phyloP scores from a whole-genome alignment of 2,888 invertebrate species.

The Ariolimax columbianus region DNA sequence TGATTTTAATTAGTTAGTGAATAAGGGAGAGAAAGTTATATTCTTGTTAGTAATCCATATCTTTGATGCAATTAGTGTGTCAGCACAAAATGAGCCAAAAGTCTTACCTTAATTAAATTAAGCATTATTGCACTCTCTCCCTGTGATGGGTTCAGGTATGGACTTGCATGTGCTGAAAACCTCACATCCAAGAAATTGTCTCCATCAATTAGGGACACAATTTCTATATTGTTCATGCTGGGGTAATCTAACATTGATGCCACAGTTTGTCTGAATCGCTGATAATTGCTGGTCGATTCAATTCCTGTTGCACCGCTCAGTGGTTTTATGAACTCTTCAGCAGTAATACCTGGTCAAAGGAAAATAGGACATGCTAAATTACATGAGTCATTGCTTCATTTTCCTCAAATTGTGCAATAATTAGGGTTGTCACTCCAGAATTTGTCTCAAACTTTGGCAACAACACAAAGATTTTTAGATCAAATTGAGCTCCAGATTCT shows the following conservation, averaged over 20 bases:
- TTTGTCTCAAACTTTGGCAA: too few species aligned
- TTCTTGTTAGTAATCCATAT: too few species aligned
- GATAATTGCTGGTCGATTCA: conserved; percentile 80
- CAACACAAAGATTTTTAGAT: too few species aligned
- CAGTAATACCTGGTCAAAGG: conserved; percentile 86
- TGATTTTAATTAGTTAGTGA: too few species aligned
- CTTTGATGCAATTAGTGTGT: too few species aligned
- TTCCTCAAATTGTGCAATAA: too few species aligned
- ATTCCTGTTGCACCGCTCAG: conserved; percentile 21
- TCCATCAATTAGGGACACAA: conserved; percentile 95
- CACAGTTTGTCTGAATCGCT: conserved; percentile 93
- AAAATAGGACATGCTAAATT: neutral
- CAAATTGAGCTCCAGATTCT: too few species aligned
- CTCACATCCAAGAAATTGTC: conserved; percentile 88
- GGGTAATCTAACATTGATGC: conserved; percentile 86
- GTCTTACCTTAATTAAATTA: conserved; percentile 30
- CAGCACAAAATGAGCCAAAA: neutral
- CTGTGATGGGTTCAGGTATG: conserved; percentile 95
- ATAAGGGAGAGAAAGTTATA: too few species aligned
- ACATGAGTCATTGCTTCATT: too few species aligned
- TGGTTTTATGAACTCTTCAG: conserved; percentile 91
- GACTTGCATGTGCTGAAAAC: conserved; percentile 96
- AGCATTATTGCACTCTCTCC: conserved; percentile 91
- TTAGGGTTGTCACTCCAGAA: too few species aligned
- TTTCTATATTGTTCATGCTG: conserved; percentile 91